Evolutionary conservation across 1,140 invertebrate species (phyloP).

Genomic region (Tribolium castaneum): DNA sequence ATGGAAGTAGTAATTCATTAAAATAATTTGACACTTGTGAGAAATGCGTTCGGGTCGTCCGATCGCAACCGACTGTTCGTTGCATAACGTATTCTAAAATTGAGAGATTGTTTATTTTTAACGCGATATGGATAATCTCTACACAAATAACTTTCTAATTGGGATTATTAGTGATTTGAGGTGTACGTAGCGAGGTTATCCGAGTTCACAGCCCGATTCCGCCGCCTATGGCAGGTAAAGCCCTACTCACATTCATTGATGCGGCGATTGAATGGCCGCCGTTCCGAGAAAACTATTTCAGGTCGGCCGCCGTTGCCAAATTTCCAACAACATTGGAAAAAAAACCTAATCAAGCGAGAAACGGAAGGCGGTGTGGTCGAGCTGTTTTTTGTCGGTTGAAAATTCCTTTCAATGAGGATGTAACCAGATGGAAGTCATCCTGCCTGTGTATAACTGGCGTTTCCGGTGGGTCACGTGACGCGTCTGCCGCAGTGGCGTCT

Average conservation of each 20-base stretch:
- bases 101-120: constrained; percentile 27
- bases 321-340: too few relatives aligned
- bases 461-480: constrained; percentile 56
- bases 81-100: constrained; percentile 23
- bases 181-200: not conserved
- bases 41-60: constrained; percentile 4
- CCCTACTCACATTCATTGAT: constrained; percentile 24
- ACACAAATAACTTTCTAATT: constrained; percentile 35
- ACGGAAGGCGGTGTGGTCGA: constrained; percentile 35
- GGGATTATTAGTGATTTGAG: constrained; percentile 8
- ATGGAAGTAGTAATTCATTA: constrained; percentile 33
- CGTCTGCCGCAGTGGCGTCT: constrained; percentile 8
- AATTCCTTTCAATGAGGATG: constrained; percentile 59
- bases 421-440: constrained; percentile 61
- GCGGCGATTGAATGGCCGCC: constrained; percentile 2
- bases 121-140: constrained; percentile 21
- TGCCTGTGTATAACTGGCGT: constrained; percentile 59
- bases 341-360: constrained; percentile 5
- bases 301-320: not conserved
- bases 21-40: constrained; percentile 32
- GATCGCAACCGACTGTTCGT: not conserved
- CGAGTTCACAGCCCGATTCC: constrained; percentile 4
- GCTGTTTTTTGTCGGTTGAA: constrained; percentile 50
- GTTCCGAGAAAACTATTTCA: too few relatives aligned
- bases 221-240: constrained; percentile 2